Percentiles rank a stretch among this genome's conserved stretches.
Conservation (phyloP, 2,888 invertebrate genomes). For the Acronicta alni region DNA sequence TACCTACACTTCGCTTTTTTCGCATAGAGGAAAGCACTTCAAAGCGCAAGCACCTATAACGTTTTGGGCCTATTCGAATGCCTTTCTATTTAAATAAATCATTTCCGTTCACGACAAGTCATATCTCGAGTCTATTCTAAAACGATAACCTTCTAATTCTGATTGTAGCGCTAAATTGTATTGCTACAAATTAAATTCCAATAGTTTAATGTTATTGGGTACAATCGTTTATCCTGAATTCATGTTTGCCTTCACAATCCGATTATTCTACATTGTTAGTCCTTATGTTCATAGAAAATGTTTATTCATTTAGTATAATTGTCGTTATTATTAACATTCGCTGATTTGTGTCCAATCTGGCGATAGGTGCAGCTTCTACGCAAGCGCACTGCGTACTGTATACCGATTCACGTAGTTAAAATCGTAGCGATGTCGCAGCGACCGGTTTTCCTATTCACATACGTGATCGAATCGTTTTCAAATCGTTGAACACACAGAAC, state of each 20-base stretch:
- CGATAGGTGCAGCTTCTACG: too few relatives aligned
- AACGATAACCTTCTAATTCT: slow-evolving; percentile 20
- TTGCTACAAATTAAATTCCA: slow-evolving; percentile 15
- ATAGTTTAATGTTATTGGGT: slow-evolving; percentile 11
- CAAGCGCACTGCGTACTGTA: too few relatives aligned
- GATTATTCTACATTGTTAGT: slow-evolving; percentile 7
- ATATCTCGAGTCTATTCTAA: slow-evolving; percentile 35
- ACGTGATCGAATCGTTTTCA: too few relatives aligned
- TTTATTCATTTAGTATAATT: not conserved
- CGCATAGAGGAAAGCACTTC: not conserved
- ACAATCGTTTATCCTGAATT: slow-evolving; percentile 25
- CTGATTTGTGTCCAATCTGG: not conserved
- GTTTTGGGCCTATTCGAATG: slow-evolving; percentile 40
- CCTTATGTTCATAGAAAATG: not conserved
- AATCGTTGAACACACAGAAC: too few relatives aligned
- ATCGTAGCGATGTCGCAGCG: too few relatives aligned
- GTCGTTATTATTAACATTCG: not conserved
- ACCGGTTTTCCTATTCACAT: too few relatives aligned
- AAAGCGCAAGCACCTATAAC: slow-evolving; percentile 7
- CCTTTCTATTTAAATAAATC: slow-evolving; percentile 56
- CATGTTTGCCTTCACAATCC: slow-evolving; percentile 15
- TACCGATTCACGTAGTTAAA: too few relatives aligned
- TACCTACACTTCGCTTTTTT: slow-evolving; percentile 3
- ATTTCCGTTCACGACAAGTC: slow-evolving; percentile 39
- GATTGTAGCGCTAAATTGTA: slow-evolving; percentile 18